A percentile compares a stretch with the other conserved stretches of the same genome.
These are phyloP conservation scores for Neofelis nebulosa DNA, from an alignment of 2,113 vertebrate species.

Conservation along the genomic window DNA sequence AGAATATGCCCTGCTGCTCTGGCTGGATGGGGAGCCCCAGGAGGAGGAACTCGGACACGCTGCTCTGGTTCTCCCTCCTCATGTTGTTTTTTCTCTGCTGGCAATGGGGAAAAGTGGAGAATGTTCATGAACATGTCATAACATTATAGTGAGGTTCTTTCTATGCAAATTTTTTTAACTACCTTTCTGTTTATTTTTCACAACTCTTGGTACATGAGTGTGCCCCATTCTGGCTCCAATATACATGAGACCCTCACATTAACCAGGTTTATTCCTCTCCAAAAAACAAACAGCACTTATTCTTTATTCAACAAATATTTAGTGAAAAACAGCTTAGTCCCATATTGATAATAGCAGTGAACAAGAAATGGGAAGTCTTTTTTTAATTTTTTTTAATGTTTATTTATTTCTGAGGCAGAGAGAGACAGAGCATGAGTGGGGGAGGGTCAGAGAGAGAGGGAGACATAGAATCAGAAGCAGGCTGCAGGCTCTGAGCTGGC, in stretches of 20 bases:
- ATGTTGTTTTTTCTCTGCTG: not conserved
- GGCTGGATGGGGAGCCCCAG: slow-evolving; percentile 26
- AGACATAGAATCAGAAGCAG: too few relatives aligned
- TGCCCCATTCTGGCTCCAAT: not conserved
- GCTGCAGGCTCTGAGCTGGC: too few relatives aligned
- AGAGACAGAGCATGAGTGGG: too few relatives aligned
- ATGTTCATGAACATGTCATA: not conserved
- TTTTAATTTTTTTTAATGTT: too few relatives aligned
- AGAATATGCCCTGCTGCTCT: not conserved
- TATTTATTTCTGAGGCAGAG: too few relatives aligned
- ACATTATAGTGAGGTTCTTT: not conserved
- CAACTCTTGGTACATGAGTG: not conserved
- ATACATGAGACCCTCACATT: not conserved
- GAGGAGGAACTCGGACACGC: slow-evolving; percentile 9
- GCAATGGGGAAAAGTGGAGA: not conserved
- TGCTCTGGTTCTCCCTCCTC: slow-evolving; percentile 22
- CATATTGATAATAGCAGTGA: not conserved
- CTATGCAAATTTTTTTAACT: not conserved
- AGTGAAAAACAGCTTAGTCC: not conserved
- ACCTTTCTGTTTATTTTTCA: not conserved
- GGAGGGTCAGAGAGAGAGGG: too few relatives aligned
- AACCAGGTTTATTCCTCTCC: not conserved
- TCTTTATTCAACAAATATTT: not conserved
- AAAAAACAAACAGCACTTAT: not conserved
- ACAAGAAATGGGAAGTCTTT: not conserved